phyloP scores from a whole-genome alignment of 2,797 vertebrate species.

The Eulemur coronatus region DNA sequence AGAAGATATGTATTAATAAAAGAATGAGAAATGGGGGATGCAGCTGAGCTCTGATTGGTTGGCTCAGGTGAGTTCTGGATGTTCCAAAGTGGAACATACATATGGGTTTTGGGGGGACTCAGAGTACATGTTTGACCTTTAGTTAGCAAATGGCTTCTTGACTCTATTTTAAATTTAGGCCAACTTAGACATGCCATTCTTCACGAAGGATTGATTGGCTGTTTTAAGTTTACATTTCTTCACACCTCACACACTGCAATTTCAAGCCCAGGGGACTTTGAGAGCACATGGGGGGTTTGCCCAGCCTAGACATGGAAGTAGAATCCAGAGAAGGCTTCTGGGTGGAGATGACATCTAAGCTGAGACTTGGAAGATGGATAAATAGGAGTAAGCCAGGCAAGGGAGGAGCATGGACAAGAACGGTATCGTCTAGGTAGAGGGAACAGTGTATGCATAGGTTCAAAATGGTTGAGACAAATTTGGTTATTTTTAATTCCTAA shows the following conservation, averaged over 20 bases:
- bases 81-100: no score
- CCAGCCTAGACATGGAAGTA: neutral
- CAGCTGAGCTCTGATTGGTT: no score
- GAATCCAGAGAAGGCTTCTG: neutral
- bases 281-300: neutral
- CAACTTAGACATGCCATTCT: no score
- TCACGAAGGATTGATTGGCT: no score
- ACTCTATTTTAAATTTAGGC: no score
- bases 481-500: neutral
- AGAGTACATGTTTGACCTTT: no score
- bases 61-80: no score
- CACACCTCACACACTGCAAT: no score
- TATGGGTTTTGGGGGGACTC: no score
- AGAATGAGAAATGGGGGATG: neutral
- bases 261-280: no score
- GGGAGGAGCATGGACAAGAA: neutral
- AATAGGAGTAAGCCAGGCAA: neutral
- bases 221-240: no score
- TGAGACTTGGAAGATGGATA: neutral
- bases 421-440: neutral
- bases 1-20: neutral
- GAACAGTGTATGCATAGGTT: neutral
- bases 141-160: no score
- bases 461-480: neutral
- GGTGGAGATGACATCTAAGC: neutral